phyloP scores from a whole-genome alignment of 2,888 invertebrate genomes.

The Argyresthia albistria region DNA sequence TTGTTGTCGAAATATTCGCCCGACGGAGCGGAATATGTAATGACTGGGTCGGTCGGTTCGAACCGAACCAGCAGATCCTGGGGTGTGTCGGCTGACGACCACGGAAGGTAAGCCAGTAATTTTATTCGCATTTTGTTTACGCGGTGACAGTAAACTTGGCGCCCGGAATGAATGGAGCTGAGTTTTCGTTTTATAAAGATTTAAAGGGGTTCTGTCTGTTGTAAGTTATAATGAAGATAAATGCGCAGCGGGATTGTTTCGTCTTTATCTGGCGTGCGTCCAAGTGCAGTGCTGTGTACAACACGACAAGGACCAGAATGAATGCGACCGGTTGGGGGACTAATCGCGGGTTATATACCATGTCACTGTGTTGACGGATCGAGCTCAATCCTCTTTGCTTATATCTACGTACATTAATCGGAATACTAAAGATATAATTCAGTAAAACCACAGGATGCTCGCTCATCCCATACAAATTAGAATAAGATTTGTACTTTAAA shows the following conservation, averaged over 20 bases:
- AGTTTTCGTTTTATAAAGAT: slow-evolving; percentile 5
- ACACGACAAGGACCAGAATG: not conserved
- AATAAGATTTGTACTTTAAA: too few species aligned
- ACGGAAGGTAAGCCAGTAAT: slow-evolving; percentile 45
- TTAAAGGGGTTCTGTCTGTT: slow-evolving; percentile 11
- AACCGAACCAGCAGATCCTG: slow-evolving; percentile 41
- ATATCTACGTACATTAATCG: too few species aligned
- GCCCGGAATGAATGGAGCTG: not conserved
- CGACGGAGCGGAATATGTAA: slow-evolving; percentile 55
- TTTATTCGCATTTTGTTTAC: slow-evolving; percentile 38
- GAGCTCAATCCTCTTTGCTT: not conserved
- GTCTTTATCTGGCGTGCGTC: not conserved
- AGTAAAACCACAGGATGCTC: too few species aligned
- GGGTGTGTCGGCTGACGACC: slow-evolving; percentile 42
- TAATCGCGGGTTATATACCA: not conserved
- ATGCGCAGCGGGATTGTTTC: slow-evolving; percentile 19
- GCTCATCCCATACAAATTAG: too few species aligned
- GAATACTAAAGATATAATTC: too few species aligned
- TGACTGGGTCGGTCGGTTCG: slow-evolving; percentile 25
- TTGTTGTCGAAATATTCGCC: slow-evolving; percentile 65
- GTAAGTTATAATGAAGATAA: slow-evolving; percentile 35
- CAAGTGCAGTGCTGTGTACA: not conserved
- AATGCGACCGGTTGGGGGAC: not conserved
- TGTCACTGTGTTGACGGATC: not conserved
- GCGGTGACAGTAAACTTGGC: not conserved